These are phyloP conservation scores for Pelecanus crispus DNA, from an alignment of 2,113 vertebrate species.

Conservation along the genomic window DNA sequence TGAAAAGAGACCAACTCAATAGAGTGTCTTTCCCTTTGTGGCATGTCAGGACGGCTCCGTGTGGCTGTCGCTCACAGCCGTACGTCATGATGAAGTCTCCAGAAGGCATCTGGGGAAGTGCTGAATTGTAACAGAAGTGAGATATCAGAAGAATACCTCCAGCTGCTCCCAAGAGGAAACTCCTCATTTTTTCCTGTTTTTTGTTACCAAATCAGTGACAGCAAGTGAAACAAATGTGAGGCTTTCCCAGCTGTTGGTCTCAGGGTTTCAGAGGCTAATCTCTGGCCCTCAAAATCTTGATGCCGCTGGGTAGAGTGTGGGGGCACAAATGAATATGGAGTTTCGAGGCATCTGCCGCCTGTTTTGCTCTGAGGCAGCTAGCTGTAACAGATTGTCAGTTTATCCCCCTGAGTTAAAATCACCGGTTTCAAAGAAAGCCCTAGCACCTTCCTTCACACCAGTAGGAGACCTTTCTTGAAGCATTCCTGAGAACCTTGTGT, in stretches of 20 bases:
- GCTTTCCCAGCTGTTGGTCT: neutral
- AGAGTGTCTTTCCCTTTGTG: neutral
- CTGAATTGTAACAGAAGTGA: neutral
- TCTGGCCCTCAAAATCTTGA: neutral
- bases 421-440: neutral
- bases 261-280: neutral
- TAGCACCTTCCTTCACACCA: neutral
- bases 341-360: neutral
- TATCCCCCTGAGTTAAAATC: neutral
- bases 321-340: rapidly evolving
- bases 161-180: neutral
- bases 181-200: neutral
- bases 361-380: neutral
- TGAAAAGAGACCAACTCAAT: neutral
- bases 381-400: neutral
- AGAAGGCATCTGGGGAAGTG: neutral
- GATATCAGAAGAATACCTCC: neutral
- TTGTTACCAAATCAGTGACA: neutral
- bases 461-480: neutral
- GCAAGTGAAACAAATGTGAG: neutral
- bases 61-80: neutral
- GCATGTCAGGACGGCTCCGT: rapidly evolving
- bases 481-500: neutral
- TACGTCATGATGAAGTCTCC: neutral
- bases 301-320: neutral